Conservation (phyloP, 2,113 vertebrate genomes). For the Actenoides lindsayi region DNA sequence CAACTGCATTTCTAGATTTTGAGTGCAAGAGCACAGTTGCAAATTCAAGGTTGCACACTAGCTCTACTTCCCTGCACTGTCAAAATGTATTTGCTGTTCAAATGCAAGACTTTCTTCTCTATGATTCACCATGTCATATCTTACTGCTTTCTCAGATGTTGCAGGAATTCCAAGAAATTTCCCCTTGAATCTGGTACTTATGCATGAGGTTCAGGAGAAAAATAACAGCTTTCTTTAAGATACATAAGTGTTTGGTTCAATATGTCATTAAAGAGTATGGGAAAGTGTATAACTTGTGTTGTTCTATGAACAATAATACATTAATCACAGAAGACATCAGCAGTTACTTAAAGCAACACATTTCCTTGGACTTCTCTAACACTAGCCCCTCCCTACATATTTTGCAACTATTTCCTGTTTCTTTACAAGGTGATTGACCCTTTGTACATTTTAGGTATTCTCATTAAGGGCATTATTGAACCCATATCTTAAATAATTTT, state of each 20-base stretch:
- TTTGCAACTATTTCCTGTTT: constrained; percentile 52
- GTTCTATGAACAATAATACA: neutral
- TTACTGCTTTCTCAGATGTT: neutral
- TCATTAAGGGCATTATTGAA: constrained; percentile 29
- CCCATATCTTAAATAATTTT: neutral
- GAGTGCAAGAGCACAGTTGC: neutral
- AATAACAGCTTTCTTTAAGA: neutral
- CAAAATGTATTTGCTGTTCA: neutral
- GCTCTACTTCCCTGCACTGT: neutral
- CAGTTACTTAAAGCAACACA: constrained; percentile 2
- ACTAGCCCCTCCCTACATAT: constrained; percentile 13
- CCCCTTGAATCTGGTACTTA: neutral
- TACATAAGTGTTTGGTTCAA: neutral
- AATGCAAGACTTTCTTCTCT: neutral
- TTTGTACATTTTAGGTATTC: constrained; percentile 53
- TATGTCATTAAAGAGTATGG: neutral
- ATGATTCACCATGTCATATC: neutral
- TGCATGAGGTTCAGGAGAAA: neutral
- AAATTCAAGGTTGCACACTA: neutral
- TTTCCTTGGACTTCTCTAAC: constrained; percentile 10
- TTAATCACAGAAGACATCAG: constrained; percentile 16
- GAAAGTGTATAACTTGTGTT: neutral
- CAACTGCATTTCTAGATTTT: neutral
- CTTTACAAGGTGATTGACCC: constrained; percentile 25
- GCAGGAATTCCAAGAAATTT: neutral